Conservation (phyloP, 35 echinoderm and acorn worm genomes). For the Anneissia japonica region DNA sequence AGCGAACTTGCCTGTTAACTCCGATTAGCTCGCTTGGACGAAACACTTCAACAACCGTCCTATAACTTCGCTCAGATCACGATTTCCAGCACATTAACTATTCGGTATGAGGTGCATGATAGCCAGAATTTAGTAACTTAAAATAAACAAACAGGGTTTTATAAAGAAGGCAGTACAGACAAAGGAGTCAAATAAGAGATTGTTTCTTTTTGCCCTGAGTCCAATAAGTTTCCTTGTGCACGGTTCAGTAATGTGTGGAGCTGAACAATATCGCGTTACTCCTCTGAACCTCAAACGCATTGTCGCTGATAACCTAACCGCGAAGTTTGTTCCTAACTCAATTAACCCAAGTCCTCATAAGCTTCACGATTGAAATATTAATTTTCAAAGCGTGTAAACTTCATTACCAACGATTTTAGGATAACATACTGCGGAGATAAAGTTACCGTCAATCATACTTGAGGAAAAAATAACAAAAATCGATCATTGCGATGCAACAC, state of each 20-base stretch:
- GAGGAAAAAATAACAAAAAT: neutral
- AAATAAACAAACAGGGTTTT: neutral
- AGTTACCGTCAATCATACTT: neutral
- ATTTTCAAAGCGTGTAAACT: neutral
- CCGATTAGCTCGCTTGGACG: neutral
- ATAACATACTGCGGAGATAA: neutral
- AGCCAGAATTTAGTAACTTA: neutral
- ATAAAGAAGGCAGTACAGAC: neutral
- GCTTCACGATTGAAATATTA: neutral
- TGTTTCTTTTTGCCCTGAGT: neutral
- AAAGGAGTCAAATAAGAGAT: constrained; percentile 1
- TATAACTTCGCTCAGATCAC: neutral
- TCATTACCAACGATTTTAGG: neutral
- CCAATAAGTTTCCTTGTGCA: neutral
- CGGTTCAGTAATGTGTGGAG: neutral
- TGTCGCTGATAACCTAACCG: neutral
- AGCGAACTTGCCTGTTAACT: neutral
- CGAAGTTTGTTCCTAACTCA: neutral
- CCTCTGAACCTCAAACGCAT: neutral
- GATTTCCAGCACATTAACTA: neutral
- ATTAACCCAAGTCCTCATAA: neutral
- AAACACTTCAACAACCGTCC: neutral
- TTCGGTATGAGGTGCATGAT: neutral
- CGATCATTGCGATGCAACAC: neutral
- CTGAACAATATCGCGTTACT: neutral